These are phyloP conservation scores for Elaphurus davidianus DNA, from an alignment of 2,113 vertebrate species.

Conservation along the genomic window DNA sequence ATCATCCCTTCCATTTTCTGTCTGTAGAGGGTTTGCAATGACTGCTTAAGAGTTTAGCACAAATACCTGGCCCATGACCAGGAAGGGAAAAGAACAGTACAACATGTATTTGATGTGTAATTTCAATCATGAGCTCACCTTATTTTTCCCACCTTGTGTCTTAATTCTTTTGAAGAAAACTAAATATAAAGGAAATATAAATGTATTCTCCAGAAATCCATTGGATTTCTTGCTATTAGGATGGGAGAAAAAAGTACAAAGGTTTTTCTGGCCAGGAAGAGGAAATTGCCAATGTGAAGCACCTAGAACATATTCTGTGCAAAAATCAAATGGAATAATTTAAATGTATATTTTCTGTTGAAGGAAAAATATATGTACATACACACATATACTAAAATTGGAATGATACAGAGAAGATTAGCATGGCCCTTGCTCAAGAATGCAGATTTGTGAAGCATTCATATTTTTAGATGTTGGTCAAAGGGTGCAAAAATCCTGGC, in stretches of 20 bases:
- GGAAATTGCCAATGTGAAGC: not conserved
- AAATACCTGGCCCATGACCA: not conserved
- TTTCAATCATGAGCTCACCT: not conserved
- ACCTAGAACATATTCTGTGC: not conserved
- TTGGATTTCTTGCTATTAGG: not conserved
- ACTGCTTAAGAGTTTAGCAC: not conserved
- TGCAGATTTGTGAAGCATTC: not conserved
- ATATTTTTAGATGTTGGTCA: not conserved
- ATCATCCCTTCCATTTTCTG: not conserved
- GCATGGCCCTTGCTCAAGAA: not conserved
- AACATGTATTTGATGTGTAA: not conserved
- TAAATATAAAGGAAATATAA: not conserved
- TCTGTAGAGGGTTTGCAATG: not conserved
- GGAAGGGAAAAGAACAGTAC: not conserved
- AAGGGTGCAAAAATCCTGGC: not conserved
- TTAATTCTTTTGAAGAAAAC: not conserved
- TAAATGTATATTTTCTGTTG: conserved; percentile 10
- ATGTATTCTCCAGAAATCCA: not conserved
- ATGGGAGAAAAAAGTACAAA: not conserved
- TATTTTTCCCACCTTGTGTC: not conserved
- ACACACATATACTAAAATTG: not conserved
- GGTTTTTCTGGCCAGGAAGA: not conserved
- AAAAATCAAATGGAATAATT: conserved; percentile 27
- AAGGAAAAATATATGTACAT: not conserved
- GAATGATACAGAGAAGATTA: not conserved